These are phyloP conservation scores for Yponomeuta evonymella DNA, from an alignment of 2,888 invertebrate species.

Conservation along the genomic window DNA sequence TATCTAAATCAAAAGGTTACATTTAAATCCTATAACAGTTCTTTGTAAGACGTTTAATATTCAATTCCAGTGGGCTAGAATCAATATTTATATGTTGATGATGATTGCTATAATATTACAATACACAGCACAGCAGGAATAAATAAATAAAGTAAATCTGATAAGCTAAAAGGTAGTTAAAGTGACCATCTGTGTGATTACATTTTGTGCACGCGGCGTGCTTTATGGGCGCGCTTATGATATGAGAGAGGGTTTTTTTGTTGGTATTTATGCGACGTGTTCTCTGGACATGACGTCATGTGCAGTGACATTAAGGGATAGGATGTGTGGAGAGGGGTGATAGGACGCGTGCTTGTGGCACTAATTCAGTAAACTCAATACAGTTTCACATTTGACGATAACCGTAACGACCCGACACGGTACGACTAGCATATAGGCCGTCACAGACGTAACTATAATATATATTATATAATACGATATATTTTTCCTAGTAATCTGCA, in stretches of 20 bases:
- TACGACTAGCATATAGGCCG: no score
- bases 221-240: slow-evolving; percentile 52
- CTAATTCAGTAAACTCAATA: neutral
- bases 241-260: slow-evolving; percentile 27
- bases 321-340: neutral
- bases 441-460: no score
- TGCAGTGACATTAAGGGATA: slow-evolving; percentile 3
- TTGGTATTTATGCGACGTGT: slow-evolving; percentile 40
- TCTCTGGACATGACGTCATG: neutral
- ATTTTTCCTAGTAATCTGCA: no score
- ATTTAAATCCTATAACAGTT: no score
- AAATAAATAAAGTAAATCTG: neutral
- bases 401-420: no score
- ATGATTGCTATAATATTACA: no score
- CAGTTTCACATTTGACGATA: no score
- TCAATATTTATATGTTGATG: no score
- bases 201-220: slow-evolving; percentile 32
- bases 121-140: neutral
- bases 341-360: neutral
- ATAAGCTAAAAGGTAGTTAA: neutral
- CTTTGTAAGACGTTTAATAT: no score
- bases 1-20: no score
- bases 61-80: no score
- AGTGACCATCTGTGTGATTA: neutral
- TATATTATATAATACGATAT: no score